Percentiles rank a stretch among this genome's conserved stretches.
phyloP scores from a whole-genome alignment of 2,797 vertebrate genomes.

The Sternotherus odoratus region DNA sequence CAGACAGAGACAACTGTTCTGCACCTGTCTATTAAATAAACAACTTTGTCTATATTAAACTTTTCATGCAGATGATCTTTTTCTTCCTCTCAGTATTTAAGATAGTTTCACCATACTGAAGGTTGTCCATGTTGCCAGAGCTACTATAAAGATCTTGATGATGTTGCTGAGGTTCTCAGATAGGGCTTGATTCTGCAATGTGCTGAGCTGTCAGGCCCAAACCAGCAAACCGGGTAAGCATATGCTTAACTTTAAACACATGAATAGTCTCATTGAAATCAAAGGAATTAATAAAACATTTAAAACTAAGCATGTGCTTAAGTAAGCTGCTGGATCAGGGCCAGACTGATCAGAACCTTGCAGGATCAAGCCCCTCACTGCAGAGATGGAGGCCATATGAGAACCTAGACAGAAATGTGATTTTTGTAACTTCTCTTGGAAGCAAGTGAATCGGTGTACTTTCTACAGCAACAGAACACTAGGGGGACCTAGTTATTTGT shows the following conservation, averaged over 20 bases:
- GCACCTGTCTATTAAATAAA: not conserved
- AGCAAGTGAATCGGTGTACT: not conserved
- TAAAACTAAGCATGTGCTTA: not conserved
- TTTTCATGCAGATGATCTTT: not conserved
- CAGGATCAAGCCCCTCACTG: not conserved
- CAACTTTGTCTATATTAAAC: not conserved
- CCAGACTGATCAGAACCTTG: not conserved
- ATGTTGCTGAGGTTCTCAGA: not conserved
- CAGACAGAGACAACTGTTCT: not conserved
- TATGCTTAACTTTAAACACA: not conserved
- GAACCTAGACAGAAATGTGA: not conserved
- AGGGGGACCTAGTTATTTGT: not conserved
- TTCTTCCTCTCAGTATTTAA: not conserved
- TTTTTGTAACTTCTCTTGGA: slow-evolving; percentile 12
- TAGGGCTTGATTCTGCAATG: not conserved
- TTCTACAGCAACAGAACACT: not conserved
- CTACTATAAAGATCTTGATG: not conserved
- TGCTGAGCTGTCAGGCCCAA: not conserved
- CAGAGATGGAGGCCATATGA: not conserved
- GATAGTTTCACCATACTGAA: not conserved
- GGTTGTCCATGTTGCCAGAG: not conserved
- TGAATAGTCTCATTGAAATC: not conserved
- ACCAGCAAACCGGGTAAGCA: not conserved
- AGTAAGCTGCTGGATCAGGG: not conserved
- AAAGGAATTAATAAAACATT: not conserved